Conservation (phyloP, 2,113 vertebrate genomes). For the Phrynocephalus versicolor region DNA sequence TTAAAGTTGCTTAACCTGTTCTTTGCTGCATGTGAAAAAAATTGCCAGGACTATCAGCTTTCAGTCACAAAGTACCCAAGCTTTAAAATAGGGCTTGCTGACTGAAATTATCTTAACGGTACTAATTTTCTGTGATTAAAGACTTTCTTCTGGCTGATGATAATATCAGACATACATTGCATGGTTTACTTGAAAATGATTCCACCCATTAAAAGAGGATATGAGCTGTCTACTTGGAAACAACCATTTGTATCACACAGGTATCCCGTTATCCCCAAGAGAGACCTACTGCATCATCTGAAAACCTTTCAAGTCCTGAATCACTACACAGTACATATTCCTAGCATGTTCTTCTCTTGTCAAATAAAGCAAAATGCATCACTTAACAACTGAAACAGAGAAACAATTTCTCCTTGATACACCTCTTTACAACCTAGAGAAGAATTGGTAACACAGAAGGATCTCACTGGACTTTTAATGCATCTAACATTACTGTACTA, state of each 20-base stretch:
- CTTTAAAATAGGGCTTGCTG: too few species aligned
- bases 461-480: neutral
- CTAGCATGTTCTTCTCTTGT: neutral
- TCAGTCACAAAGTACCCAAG: too few species aligned
- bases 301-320: neutral
- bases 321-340: neutral
- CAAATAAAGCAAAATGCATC: neutral
- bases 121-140: neutral
- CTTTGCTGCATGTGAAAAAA: too few species aligned
- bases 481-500: neutral
- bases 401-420: neutral
- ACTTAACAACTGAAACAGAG: neutral
- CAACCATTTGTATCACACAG: neutral
- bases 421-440: neutral
- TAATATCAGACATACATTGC: too few species aligned
- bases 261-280: neutral
- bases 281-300: neutral
- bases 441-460: neutral
- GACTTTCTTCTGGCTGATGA: neutral
- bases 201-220: neutral
- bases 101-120: too few species aligned
- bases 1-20: too few species aligned
- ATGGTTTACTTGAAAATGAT: too few species aligned
- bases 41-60: too few species aligned
- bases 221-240: neutral